Percentiles rank a stretch among this genome's conserved stretches.
Evolutionary conservation across 2,888 invertebrate genomes (phyloP).

Genomic region (Ormyrus labotus): DNA sequence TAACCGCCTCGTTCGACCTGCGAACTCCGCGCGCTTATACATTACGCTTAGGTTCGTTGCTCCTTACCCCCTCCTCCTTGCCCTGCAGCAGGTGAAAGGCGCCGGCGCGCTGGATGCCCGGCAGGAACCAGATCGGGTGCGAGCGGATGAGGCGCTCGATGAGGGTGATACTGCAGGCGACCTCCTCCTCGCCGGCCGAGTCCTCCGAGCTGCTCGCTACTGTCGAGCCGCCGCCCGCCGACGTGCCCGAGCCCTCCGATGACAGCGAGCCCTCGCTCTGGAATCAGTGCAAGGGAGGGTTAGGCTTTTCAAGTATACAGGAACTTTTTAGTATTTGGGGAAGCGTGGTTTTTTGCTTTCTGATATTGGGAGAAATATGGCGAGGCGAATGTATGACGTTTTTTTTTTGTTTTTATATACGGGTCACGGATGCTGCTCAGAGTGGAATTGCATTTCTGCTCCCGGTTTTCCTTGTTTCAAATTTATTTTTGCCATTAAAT

Average conservation of each 20-base stretch:
- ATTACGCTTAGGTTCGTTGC: no score
- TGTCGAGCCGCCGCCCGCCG: slow-evolving; percentile 72
- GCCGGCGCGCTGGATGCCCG: slow-evolving; percentile 94
- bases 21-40: no score
- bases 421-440: no score
- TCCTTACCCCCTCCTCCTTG: slow-evolving; percentile 90
- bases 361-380: no score
- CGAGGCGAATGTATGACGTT: no score
- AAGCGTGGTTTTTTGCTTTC: background rate
- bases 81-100: slow-evolving; percentile 95
- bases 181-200: slow-evolving; percentile 77
- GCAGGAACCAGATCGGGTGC: slow-evolving; percentile 97
- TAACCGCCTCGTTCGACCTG: no score
- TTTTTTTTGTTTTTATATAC: no score
- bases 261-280: slow-evolving; percentile 83
- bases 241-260: slow-evolving; percentile 79
- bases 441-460: no score
- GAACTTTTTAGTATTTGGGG: background rate
- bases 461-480: no score
- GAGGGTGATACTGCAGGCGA: slow-evolving; percentile 89
- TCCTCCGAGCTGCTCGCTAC: slow-evolving; percentile 76
- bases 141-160: slow-evolving; percentile 92
- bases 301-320: background rate
- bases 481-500: no score
- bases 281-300: background rate